Base-by-base conservation (phyloP, 1,140 invertebrate species). In the Polypedilum vanderplanki region DNA sequence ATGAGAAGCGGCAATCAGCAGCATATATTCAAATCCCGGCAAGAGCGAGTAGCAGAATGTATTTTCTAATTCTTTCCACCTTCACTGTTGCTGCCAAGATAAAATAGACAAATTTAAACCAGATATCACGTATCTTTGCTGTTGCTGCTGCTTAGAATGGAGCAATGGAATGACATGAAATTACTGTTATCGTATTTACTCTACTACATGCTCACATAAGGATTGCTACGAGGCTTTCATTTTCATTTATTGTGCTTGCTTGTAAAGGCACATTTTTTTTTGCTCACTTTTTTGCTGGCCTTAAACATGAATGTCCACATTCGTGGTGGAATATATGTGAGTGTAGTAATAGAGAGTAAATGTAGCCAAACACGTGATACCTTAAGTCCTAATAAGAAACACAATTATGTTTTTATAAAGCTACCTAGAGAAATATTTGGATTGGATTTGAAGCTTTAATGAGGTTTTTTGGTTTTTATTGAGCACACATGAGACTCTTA, bases 81-180 rank as follows among this genome's bases (percentile, higher is more conserved):
- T 57, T 57, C 46, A 57, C n/a, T 57, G 10, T 33, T n/a, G 46
- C 17, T 20, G 15, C 65, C n/a, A 70, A 70, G 65, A 70, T 22
- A n/a, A 70, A 70, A 70, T 70, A 70, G 65, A 70, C 65, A 22
- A 70, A 70, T n/a, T 22, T 70, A 70, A 70, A 70, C 65, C 65
- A 70, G 17, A 70, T 70, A 70, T 70, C 65, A 70, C 65, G 65
- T 70, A 18, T 70, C 65, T 70, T n/a, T n/a, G n/a, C n/a, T n/a
- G n/a, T n/a, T 70, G 5, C 7, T 33, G 24, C 24, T 33, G 24
- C 24, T 70, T 9, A 3, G 65, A 18, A 70, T 70, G 18, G 65
- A 70, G 65, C 17, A 70, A 18, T 70, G 17, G 8, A 4, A 70
- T 18, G 8, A 9, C 17, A 22, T 18, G 20, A 70, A 70, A 70